Evolutionary conservation across 1,140 invertebrate genomes (phyloP).

Genomic region (Cecropterus lyciades): DNA sequence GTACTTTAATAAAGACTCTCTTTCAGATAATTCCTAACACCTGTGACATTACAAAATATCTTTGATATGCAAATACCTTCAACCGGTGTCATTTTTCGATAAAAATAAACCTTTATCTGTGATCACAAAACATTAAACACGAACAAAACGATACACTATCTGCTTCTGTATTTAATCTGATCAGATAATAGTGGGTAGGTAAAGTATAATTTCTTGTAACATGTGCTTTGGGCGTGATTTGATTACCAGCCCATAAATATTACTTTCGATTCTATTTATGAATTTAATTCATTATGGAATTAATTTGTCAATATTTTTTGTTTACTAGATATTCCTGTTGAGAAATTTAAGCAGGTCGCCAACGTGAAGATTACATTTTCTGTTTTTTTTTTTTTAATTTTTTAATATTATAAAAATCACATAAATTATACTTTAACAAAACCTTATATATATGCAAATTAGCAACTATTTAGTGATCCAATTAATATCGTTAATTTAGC

Average conservation of each 20-base stretch:
- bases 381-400: too few relatives aligned
- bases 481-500: too few relatives aligned
- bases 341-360: too few relatives aligned
- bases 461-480: too few relatives aligned
- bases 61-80: conserved; percentile 50
- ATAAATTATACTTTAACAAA: too few relatives aligned
- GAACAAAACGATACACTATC: conserved; percentile 16
- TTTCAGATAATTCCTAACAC: conserved; percentile 42
- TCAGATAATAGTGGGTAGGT: conserved; percentile 14
- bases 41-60: conserved; percentile 36
- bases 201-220: neutral
- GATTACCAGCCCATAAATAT: conserved; percentile 10
- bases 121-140: conserved; percentile 15
- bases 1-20: conserved; percentile 39
- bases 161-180: conserved; percentile 20
- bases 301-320: too few relatives aligned
- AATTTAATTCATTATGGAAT: neutral
- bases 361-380: too few relatives aligned
- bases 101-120: conserved; percentile 23
- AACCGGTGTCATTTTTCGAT: conserved; percentile 33
- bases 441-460: too few relatives aligned
- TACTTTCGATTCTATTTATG: neutral
- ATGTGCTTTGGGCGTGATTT: conserved; percentile 9
- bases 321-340: too few relatives aligned
- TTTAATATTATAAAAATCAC: too few relatives aligned